Conservation (phyloP, 2,797 vertebrate species). For the Lacerta bilineata region DNA sequence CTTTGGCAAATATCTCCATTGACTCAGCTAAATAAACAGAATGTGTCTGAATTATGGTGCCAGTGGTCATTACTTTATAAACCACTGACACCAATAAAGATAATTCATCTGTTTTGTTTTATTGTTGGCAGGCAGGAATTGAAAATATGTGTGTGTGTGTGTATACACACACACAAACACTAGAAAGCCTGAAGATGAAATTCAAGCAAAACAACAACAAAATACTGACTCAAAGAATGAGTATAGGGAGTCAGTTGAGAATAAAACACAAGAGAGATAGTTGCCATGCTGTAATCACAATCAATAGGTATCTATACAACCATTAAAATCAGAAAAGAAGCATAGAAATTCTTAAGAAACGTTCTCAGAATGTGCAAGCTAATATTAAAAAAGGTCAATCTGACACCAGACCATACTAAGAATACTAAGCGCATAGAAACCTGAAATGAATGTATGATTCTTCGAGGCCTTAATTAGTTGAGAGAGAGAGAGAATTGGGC, state of each 20-base stretch:
- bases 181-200: constrained; percentile 26
- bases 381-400: constrained; percentile 3
- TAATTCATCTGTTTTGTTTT: background rate
- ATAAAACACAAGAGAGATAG: constrained; percentile 17
- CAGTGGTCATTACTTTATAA: constrained; percentile 40
- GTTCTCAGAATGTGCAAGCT: background rate
- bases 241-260: background rate
- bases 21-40: constrained; percentile 18
- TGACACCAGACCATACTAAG: background rate
- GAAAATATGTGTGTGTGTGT: background rate
- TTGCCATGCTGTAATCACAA: background rate
- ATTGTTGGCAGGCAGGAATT: background rate
- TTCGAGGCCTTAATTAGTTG: background rate
- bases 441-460: background rate
- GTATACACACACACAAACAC: background rate
- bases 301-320: constrained; percentile 2
- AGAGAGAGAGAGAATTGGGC: background rate
- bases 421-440: background rate
- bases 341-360: background rate
- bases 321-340: constrained; percentile 11
- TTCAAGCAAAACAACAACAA: background rate
- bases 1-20: background rate
- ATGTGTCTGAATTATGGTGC: constrained; percentile 35
- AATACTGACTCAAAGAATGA: constrained; percentile 36
- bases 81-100: constrained; percentile 41